Base-by-base conservation (phyloP, 1,140 invertebrate species). In the Saccostrea echinata region DNA sequence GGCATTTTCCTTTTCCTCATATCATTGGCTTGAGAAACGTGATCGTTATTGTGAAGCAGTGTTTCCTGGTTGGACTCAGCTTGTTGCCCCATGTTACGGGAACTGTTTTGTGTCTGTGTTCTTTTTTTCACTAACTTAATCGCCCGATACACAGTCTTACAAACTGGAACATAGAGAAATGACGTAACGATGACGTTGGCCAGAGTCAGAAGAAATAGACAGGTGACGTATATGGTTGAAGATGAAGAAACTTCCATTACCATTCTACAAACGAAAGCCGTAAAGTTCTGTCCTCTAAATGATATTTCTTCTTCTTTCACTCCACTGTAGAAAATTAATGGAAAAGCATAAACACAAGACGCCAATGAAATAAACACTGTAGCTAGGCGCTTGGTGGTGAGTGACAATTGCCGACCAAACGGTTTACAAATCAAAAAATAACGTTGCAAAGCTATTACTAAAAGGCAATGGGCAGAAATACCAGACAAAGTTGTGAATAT, bases 401-500 rank as follows among this genome's bases (percentile, higher is more conserved):
- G 27, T 16, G 68, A 30, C 27, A 76, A 30, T 30, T 76, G 68
- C 27, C 68, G 11, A 16, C 68, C 68, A 16, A 76, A 33, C 12
- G 68, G 68, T 30, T 27, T 11, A 30, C 68, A 76, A 33, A 76
- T 76, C 24, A 76, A 27, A 76, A 76, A 27, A 27, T 30, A 76
- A 30, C 68, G 68, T 33, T 76, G 68, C 30, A 76, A 76, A 24
- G 68, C 68, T 33, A 76, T 76, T 16, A 33, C 68, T 27, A 76
- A 33, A 33, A 76, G 24, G 16, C 24, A 76, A 3, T 76, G 68
- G 68, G 68, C 68, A 16, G 68, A 76, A 33, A 76, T 76, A 33
- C 68, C 12, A 27, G 68, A 76, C 68, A 76, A 76, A 30, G 24
- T 76, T 30, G 68, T 76, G 24, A 76, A 76, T 76, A 76, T 27